Conservation (phyloP, 2,888 invertebrate species). For the Hesperia comma region DNA sequence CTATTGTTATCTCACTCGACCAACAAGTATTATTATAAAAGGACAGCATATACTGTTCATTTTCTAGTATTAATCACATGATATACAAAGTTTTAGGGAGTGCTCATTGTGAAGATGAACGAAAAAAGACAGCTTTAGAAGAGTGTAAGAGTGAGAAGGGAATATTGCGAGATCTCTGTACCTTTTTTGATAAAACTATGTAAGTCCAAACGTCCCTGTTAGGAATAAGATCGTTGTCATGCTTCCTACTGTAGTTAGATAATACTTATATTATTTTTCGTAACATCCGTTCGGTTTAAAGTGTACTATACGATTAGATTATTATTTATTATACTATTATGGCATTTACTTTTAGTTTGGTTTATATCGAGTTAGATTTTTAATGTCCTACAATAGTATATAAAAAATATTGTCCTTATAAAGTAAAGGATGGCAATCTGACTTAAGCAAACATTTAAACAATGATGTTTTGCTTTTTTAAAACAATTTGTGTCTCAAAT, state of each 20-base stretch:
- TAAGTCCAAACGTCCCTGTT: conserved; percentile 17
- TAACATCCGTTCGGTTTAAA: not conserved
- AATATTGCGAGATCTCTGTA: conserved; percentile 4
- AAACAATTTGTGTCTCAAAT: conserved; percentile 4
- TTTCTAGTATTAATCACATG: too few species aligned
- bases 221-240: conserved; percentile 16
- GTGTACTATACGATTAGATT: not conserved
- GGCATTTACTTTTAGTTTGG: not conserved
- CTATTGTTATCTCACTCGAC: too few species aligned
- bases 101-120: too few species aligned
- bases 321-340: conserved; percentile 16
- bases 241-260: conserved; percentile 6
- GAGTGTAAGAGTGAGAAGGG: not conserved
- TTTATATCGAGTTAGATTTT: not conserved
- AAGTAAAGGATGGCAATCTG: too few species aligned
- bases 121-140: too few species aligned
- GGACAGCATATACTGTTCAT: too few species aligned
- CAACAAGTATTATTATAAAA: too few species aligned
- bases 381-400: too few species aligned
- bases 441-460: too few species aligned
- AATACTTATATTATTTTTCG: not conserved
- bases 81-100: too few species aligned
- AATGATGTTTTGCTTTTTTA: too few species aligned
- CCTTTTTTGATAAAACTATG: conserved; percentile 6
- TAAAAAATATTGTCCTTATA: too few species aligned